These are phyloP conservation scores for Dromiciops gliroides DNA, from an alignment of 2,113 vertebrate genomes.

Conservation along the genomic window DNA sequence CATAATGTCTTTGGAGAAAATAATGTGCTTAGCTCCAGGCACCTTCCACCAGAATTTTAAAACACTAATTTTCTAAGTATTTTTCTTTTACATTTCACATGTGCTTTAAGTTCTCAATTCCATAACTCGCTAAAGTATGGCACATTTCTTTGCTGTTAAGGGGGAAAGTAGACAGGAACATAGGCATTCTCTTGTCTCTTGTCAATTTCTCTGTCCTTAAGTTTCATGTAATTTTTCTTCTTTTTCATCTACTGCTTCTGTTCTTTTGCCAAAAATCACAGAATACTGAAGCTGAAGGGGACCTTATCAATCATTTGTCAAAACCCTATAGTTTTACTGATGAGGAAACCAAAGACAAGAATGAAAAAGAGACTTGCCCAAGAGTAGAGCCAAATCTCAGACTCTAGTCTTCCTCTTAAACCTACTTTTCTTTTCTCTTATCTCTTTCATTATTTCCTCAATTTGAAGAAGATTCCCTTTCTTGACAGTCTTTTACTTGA, in stretches of 20 bases:
- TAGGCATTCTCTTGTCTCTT: constrained; percentile 29
- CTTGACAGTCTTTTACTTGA: no score
- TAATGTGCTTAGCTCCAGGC: constrained; percentile 54
- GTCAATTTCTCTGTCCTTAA: not conserved
- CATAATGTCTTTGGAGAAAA: not conserved
- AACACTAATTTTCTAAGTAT: constrained; percentile 34
- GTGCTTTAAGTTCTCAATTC: constrained; percentile 37
- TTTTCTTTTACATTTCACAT: constrained; percentile 38
- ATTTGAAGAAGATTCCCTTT: constrained; percentile 34
- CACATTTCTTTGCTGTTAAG: constrained; percentile 1
- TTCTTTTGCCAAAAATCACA: not conserved
- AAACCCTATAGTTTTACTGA: not conserved
- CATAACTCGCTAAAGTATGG: constrained; percentile 37
- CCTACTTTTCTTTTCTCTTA: not conserved
- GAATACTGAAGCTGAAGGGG: not conserved
- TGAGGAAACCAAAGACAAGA: not conserved
- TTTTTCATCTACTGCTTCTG: not conserved
- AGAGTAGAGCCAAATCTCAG: not conserved
- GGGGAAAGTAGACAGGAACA: not conserved
- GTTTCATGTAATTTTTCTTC: not conserved
- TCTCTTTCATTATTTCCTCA: not conserved
- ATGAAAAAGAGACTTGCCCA: not conserved
- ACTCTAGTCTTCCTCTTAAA: not conserved
- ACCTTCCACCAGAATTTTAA: constrained; percentile 11
- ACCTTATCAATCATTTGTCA: not conserved